Evolutionary conservation across 2,888 invertebrate genomes (phyloP).

Genomic region (Oxyteleia sp.): DNA sequence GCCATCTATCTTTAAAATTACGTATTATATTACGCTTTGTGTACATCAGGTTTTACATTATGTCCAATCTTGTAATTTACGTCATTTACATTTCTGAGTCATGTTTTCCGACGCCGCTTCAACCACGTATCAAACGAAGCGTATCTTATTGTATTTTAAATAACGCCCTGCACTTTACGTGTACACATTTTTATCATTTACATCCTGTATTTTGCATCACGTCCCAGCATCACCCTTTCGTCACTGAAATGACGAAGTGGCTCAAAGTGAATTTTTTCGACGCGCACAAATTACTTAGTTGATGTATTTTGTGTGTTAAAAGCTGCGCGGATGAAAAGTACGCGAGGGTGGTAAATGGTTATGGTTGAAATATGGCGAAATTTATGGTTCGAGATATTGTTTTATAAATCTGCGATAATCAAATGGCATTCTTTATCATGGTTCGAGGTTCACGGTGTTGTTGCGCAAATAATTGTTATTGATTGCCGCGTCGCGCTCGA

Average conservation of each 20-base stretch:
- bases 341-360: slow-evolving; percentile 10
- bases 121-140: slow-evolving; percentile 62
- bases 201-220: slow-evolving; percentile 50
- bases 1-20: slow-evolving; percentile 40
- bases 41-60: slow-evolving; percentile 17
- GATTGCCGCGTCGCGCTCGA: too few species aligned
- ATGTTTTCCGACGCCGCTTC: slow-evolving; percentile 16
- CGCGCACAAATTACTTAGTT: slow-evolving; percentile 65
- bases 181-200: slow-evolving; percentile 54
- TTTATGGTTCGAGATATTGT: slow-evolving; percentile 12
- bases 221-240: slow-evolving; percentile 48
- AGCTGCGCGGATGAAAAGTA: slow-evolving; percentile 30
- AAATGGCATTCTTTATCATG: neutral
- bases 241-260: slow-evolving; percentile 51
- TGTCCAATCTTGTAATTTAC: slow-evolving; percentile 48
- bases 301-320: slow-evolving; percentile 65
- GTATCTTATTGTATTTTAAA: slow-evolving; percentile 62
- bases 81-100: slow-evolving; percentile 28
- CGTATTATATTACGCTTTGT: slow-evolving; percentile 33
- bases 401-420: neutral
- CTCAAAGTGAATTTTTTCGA: slow-evolving; percentile 60
- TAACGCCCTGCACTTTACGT: slow-evolving; percentile 56
- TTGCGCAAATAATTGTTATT: too few species aligned
- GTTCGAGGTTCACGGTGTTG: neutral
- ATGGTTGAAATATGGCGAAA: slow-evolving; percentile 30